Evolutionary conservation across 2,888 invertebrate genomes (phyloP).

Genomic region (Apamea sordens): DNA sequence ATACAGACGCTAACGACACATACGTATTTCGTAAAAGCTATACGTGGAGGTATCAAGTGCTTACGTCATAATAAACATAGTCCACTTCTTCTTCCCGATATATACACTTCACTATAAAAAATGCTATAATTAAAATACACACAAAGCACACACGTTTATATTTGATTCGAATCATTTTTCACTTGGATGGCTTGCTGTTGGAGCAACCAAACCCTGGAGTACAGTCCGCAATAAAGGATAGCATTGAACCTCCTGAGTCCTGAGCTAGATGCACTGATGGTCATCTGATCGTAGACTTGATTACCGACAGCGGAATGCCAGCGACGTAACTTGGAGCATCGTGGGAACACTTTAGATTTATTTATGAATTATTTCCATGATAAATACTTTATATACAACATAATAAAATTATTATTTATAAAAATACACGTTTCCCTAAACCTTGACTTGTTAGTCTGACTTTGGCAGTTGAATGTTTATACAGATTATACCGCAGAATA

Average conservation of each 20-base stretch:
- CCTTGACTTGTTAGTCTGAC: conserved; percentile 10
- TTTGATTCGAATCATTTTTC: conserved; percentile 47
- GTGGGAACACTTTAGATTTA: conserved; percentile 16
- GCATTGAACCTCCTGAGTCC: neutral
- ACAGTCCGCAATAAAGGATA: too few relatives aligned
- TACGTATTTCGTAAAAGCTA: neutral
- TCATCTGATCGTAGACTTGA: neutral
- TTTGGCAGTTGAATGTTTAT: conserved; percentile 20
- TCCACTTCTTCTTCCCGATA: conserved; percentile 15
- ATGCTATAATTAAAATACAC: conserved; percentile 8
- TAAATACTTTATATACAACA: neutral
- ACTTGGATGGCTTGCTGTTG: neutral
- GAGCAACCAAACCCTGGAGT: neutral
- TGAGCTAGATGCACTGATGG: neutral
- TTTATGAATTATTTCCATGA: conserved; percentile 13
- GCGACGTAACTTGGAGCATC: neutral
- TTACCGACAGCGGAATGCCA: neutral
- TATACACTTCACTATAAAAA: conserved; percentile 25
- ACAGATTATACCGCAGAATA: neutral
- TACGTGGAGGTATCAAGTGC: conserved; percentile 2
- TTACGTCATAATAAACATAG: conserved; percentile 44
- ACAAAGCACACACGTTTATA: conserved; percentile 33
- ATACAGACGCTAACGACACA: neutral
- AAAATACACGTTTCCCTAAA: neutral
- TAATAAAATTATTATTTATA: neutral